Evolutionary conservation across 2,797 vertebrate species (phyloP), one percentile per base, ranked within the genome.

Genomic region (Fratercula arctica): DNA sequence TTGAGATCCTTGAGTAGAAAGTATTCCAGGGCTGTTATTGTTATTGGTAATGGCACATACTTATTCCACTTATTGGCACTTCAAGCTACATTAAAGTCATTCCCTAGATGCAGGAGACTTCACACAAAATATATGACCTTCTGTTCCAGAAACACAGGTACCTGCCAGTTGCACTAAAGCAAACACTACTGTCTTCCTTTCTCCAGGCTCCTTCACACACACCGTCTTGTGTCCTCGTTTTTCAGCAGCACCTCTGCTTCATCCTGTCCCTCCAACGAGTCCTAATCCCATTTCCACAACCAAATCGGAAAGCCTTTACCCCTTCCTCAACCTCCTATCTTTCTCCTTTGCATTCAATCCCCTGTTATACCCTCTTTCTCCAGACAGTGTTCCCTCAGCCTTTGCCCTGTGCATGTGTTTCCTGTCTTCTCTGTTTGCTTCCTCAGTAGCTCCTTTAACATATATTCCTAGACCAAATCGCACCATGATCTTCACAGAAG

Each of bases 1-100:
- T 93, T 95, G 94, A 84, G 89, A 85, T 95, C 87, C 69, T 86
- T 75, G 35, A 33, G 31, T 82, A 82, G 70, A 66, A 92, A 91
- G 80, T 79, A 90, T 90, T 95, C 85, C 60, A 56, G 83, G 51
- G 43, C 61, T 91, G 61, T 93, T 96, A 93, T 67, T 93, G 46
- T 95, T 93, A 95, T 78, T 94, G 83, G 87, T 73, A 95, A 94
- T 93, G 82, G 77, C 67, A 90, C 74, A 66, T 89, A 95, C 74
- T 96, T 94, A 85, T 76, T 89, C 84, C 57, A 72, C 76, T 93
- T 87, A 83, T 8, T 35, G 24, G 81, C 69, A 96, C 91, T 95
- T 94, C 86, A 96, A 93, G 76, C 76, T 87, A 88, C 79, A 81
- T 94, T 89, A 91, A 87, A 94, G 84, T 89, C 46, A 75, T 90